phyloP scores from a whole-genome alignment of 2,797 vertebrate genomes.

The Podargus strigoides region DNA sequence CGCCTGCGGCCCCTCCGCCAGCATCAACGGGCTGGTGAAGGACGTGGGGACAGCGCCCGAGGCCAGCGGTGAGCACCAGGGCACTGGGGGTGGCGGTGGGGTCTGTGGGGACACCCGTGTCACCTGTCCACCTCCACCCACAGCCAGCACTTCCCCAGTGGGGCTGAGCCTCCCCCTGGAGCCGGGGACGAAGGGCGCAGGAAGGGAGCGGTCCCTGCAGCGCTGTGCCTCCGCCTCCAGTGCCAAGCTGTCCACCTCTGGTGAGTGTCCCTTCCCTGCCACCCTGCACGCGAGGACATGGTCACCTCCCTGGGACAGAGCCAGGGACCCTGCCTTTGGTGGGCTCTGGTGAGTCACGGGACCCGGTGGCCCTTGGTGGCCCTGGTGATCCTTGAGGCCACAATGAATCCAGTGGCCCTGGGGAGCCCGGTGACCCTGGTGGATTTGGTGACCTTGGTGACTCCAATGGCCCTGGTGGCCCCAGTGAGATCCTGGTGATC shows the following conservation, averaged over 20 bases:
- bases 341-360: too few species aligned
- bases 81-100: too few species aligned
- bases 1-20: constrained; percentile 79
- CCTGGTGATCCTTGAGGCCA: too few species aligned
- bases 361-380: not conserved
- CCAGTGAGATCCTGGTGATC: not conserved
- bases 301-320: not conserved
- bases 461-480: accelerated
- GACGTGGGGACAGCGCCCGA: constrained; percentile 75
- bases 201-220: constrained; percentile 80
- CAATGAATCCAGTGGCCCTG: not conserved
- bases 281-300: accelerated
- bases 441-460: not conserved
- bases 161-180: constrained; percentile 81
- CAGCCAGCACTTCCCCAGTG: constrained; percentile 73
- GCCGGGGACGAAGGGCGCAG: constrained; percentile 74
- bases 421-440: not conserved
- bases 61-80: constrained; percentile 65
- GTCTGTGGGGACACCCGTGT: accelerated
- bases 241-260: not conserved
- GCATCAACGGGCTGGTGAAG: constrained; percentile 87
- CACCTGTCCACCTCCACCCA: not conserved
- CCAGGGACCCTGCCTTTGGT: too few species aligned
- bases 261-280: not conserved
- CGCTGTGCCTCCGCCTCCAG: constrained; percentile 51